phyloP scores from a whole-genome alignment of 1,140 invertebrate species.

The Triops cancriformis region DNA sequence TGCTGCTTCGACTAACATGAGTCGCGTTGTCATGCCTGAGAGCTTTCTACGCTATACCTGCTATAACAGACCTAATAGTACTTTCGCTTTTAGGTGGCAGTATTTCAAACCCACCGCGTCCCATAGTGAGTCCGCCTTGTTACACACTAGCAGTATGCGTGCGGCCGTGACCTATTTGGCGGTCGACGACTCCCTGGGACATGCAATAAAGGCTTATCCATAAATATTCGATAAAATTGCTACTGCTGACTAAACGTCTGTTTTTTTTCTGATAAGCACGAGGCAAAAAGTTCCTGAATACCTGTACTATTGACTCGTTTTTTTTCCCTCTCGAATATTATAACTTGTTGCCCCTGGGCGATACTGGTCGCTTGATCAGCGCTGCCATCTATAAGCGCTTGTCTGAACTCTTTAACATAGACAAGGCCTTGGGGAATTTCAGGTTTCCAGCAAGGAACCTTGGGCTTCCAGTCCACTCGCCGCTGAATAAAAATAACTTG shows the following conservation, averaged over 20 bases:
- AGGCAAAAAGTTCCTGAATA: not conserved
- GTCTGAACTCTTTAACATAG: not conserved
- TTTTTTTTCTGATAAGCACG: too few relatives aligned
- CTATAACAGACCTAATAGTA: not conserved
- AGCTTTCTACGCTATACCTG: not conserved
- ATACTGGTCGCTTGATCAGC: not conserved
- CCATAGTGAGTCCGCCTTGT: not conserved
- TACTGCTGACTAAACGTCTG: too few relatives aligned
- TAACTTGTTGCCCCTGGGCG: too few relatives aligned
- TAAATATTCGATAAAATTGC: not conserved
- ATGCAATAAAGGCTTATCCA: not conserved
- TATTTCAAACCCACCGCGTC: not conserved
- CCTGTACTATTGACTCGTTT: too few relatives aligned
- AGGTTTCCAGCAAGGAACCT: too few relatives aligned
- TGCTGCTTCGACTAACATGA: not conserved
- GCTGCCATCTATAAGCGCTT: not conserved
- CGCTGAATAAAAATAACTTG: too few relatives aligned
- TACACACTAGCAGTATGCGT: not conserved
- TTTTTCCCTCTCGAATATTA: too few relatives aligned
- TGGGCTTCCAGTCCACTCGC: too few relatives aligned
- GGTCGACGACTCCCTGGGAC: constrained; percentile 20
- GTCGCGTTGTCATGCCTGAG: not conserved
- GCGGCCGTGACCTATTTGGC: constrained; percentile 24
- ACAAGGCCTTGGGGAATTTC: too few relatives aligned
- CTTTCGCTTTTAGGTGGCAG: constrained; percentile 3